These are phyloP conservation scores for Leptura quadrifasciata DNA, from an alignment of 2,888 invertebrate species.

Conservation along the genomic window DNA sequence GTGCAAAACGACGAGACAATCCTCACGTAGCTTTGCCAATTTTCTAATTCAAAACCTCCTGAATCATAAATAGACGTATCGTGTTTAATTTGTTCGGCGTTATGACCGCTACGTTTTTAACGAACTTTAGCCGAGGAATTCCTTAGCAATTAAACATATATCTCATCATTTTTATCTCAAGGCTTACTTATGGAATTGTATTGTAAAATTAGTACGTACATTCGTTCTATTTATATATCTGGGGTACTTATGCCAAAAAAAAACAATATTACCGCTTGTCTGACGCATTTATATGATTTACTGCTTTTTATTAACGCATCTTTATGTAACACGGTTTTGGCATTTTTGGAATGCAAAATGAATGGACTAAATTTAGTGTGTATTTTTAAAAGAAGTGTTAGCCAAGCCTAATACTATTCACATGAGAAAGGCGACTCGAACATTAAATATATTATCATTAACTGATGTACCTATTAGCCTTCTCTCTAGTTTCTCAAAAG, in stretches of 20 bases:
- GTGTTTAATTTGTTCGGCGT: conserved; percentile 36
- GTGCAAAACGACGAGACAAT: conserved; percentile 58
- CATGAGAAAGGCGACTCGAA: no score
- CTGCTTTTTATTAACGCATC: background rate
- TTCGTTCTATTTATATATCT: background rate
- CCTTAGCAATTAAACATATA: conserved; percentile 31
- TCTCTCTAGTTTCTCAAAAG: no score
- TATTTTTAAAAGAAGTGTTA: no score
- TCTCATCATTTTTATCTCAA: conserved; percentile 5
- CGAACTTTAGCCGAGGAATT: conserved; percentile 38
- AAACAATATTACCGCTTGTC: background rate
- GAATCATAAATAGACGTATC: conserved; percentile 56
- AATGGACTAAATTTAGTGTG: background rate
- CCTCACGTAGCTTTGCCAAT: conserved; percentile 63
- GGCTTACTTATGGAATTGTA: conserved; percentile 33
- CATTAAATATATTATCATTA: no score
- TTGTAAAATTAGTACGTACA: background rate
- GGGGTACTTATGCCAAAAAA: conserved; percentile 23
- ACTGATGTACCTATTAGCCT: no score
- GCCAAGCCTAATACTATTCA: no score
- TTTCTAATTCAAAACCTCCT: conserved; percentile 62
- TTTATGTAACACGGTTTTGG: background rate
- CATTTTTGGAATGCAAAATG: background rate
- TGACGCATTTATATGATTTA: conserved; percentile 23
- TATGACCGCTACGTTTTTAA: conserved; percentile 34